Evolutionary conservation across 2,113 vertebrate species (phyloP).

Genomic region (Phrynocephalus versicolor): DNA sequence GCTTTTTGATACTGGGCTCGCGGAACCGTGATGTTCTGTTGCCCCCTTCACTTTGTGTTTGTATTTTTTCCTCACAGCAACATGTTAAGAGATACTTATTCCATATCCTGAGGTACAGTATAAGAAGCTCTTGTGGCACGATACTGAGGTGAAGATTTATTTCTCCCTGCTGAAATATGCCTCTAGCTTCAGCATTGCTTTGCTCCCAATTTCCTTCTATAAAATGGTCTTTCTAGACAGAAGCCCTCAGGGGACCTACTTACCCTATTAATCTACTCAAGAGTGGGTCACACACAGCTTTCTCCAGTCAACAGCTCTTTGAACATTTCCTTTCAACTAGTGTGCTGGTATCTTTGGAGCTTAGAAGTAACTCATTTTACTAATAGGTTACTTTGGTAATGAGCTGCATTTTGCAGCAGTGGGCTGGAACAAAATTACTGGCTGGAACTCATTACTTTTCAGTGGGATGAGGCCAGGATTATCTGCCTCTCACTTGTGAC

Average conservation of each 20-base stretch:
- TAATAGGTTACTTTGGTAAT: no score
- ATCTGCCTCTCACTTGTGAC: no score
- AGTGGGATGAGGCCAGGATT: no score
- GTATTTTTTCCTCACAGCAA: conserved; percentile 1
- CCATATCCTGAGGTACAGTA: neutral
- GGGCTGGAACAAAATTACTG: no score
- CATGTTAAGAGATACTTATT: neutral
- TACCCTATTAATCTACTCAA: neutral
- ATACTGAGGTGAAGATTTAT: neutral
- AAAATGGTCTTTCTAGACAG: neutral
- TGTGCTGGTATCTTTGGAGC: accelerated
- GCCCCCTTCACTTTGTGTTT: neutral
- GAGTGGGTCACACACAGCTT: neutral
- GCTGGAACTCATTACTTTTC: no score
- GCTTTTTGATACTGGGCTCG: neutral
- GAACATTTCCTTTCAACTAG: accelerated
- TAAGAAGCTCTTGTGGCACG: neutral
- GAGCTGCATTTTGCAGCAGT: no score
- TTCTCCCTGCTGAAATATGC: conserved; percentile 3
- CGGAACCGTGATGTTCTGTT: neutral
- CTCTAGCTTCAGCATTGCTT: neutral
- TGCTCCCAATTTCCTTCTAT: neutral
- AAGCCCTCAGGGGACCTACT: neutral
- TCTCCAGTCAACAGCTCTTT: neutral
- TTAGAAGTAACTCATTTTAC: no score